phyloP scores from a whole-genome alignment of 1,140 invertebrate genomes.

The Phymastichus coffea region DNA sequence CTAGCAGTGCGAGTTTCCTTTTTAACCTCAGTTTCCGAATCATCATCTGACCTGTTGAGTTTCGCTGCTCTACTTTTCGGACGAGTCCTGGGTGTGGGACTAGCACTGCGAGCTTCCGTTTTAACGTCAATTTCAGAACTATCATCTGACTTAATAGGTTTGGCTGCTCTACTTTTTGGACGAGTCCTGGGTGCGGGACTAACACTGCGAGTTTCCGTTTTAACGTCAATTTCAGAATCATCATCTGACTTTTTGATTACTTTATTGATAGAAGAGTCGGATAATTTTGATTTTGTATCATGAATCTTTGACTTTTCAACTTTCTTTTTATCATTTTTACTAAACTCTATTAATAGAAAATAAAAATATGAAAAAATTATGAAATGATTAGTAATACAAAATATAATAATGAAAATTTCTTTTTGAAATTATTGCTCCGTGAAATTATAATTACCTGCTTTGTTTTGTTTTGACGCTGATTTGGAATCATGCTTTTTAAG shows the following conservation, averaged over 20 bases:
- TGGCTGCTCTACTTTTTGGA: conserved; percentile 6
- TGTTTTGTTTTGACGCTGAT: background rate
- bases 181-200: background rate
- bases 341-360: no score
- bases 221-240: background rate
- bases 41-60: background rate
- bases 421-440: no score
- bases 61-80: background rate
- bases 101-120: background rate
- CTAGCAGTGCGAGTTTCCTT: background rate
- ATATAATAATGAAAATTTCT: no score
- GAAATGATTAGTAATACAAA: no score
- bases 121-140: background rate
- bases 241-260: background rate
- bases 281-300: no score
- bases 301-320: no score
- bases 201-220: background rate
- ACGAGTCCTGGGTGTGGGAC: background rate
- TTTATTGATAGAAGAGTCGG: no score
- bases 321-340: no score
- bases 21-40: background rate
- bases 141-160: conserved; percentile 10
- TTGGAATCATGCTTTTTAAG: background rate
- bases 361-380: no score
- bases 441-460: no score